Conservation (phyloP, 1,140 invertebrate genomes). For the Calephelis virginiensis region DNA sequence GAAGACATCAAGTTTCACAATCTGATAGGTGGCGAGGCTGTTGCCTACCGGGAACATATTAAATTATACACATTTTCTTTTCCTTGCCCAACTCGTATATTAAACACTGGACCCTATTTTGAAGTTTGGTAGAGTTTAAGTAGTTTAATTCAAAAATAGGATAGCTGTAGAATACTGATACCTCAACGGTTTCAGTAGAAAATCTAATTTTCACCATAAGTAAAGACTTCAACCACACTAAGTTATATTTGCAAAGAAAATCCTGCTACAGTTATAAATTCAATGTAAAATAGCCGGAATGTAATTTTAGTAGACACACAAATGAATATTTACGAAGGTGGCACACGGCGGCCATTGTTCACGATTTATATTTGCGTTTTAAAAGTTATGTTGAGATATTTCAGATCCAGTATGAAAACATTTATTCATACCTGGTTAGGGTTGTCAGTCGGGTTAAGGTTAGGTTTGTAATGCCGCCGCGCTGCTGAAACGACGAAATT, state of each 20-base stretch:
- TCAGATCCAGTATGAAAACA: conserved; percentile 34
- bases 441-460: background rate
- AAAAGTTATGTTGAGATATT: conserved; percentile 31
- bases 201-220: background rate
- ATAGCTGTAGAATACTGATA: too few species aligned
- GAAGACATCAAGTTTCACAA: too few species aligned
- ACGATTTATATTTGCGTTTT: conserved; percentile 29
- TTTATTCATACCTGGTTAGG: conserved; percentile 31
- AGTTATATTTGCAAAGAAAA: background rate
- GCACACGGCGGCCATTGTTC: conserved; percentile 25
- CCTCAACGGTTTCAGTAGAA: too few species aligned
- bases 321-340: conserved; percentile 17
- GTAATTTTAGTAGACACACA: conserved; percentile 1
- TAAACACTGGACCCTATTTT: too few species aligned
- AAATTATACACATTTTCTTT: too few species aligned
- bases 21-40: too few species aligned
- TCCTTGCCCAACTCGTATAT: too few species aligned
- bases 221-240: background rate
- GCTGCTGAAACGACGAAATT: too few species aligned
- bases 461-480: too few species aligned
- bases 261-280: background rate
- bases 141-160: too few species aligned
- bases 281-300: conserved; percentile 7
- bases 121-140: too few species aligned
- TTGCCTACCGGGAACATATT: too few species aligned